A percentile compares a stretch with the other conserved stretches of the same genome.
Conservation (phyloP, 2,113 vertebrate genomes). For the Cettia cetti region DNA sequence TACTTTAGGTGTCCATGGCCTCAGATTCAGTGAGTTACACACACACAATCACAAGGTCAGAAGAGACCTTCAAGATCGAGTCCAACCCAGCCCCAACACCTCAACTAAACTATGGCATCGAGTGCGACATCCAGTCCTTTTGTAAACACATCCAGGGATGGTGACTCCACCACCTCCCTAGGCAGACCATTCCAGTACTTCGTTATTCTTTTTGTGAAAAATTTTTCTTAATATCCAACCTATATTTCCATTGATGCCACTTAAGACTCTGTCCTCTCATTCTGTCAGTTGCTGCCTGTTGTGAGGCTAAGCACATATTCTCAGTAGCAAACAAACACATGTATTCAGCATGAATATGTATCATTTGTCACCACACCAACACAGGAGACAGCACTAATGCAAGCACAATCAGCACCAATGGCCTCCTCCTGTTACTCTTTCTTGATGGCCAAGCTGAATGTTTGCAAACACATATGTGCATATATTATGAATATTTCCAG, state of each 20-base stretch:
- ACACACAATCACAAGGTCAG: background rate
- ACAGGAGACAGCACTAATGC: background rate
- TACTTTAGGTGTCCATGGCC: background rate
- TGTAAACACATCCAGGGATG: background rate
- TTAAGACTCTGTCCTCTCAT: background rate
- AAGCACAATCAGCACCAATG: rapidly evolving
- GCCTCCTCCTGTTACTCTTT: background rate
- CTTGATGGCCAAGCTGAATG: background rate
- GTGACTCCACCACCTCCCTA: background rate
- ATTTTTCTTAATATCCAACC: background rate
- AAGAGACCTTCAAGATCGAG: background rate
- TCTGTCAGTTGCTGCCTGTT: background rate
- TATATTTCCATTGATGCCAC: background rate
- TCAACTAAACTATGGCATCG: background rate
- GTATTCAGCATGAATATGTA: rapidly evolving
- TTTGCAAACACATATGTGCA: rapidly evolving
- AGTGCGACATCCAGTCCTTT: background rate
- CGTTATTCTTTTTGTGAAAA: background rate
- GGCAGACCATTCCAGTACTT: background rate
- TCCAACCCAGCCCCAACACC: background rate
- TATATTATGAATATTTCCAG: background rate
- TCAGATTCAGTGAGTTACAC: background rate
- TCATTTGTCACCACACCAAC: background rate
- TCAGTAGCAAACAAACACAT: background rate
- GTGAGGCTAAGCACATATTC: background rate